Conservation (phyloP, 2,888 invertebrate genomes). For the Watsonalla binaria region DNA sequence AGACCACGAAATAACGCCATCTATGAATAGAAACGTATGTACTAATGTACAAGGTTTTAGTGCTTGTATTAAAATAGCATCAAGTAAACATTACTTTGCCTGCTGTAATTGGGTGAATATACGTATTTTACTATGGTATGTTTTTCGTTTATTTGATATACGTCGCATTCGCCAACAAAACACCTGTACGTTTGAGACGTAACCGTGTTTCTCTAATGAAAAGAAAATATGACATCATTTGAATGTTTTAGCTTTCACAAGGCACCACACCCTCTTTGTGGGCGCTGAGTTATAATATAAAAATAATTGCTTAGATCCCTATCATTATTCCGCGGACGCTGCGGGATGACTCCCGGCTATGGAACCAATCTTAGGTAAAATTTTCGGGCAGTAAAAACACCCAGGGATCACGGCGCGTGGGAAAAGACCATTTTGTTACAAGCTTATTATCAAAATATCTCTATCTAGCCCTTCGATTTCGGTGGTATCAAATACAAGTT, state of each 20-base stretch:
- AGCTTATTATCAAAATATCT: conserved; percentile 51
- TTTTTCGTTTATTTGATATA: background rate
- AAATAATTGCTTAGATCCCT: conserved; percentile 66
- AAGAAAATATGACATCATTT: conserved; percentile 40
- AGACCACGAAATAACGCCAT: background rate
- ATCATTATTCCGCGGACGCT: conserved; percentile 60
- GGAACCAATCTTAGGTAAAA: conserved; percentile 36
- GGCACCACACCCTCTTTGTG: conserved; percentile 36
- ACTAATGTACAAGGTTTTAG: background rate
- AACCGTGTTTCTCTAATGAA: conserved; percentile 13
- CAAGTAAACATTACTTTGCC: too few relatives aligned
- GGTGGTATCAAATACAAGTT: conserved; percentile 15
- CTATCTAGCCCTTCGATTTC: conserved; percentile 32
- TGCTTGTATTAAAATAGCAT: too few relatives aligned
- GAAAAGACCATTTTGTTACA: conserved; percentile 44
- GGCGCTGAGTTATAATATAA: conserved; percentile 49
- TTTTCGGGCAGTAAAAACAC: conserved; percentile 39
- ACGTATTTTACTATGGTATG: background rate
- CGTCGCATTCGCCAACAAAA: background rate
- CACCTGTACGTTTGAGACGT: conserved; percentile 5
- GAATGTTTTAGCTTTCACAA: conserved; percentile 42
- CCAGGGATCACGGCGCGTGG: conserved; percentile 43
- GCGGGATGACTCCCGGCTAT: conserved; percentile 60
- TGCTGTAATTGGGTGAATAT: too few relatives aligned
- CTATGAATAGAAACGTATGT: background rate